Conservation (phyloP, 1,140 invertebrate species). For the Heterodera carotae region DNA sequence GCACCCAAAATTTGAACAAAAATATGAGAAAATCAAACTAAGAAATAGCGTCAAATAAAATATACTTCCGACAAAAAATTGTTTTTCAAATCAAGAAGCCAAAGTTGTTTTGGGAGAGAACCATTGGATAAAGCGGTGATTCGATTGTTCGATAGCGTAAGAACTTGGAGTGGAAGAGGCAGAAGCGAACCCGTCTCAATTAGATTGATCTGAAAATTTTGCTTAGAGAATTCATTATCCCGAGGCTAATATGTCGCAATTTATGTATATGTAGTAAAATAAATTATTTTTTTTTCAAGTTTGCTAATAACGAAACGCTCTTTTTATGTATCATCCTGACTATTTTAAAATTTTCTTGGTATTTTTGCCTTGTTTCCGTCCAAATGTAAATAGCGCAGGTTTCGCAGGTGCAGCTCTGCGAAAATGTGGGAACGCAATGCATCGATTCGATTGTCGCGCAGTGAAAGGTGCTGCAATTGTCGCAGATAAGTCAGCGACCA, state of each 20-base stretch:
- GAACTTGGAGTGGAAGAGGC: conserved; percentile 46
- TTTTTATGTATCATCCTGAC: no score
- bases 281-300: no score
- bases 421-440: conserved; percentile 31
- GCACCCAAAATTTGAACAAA: conserved; percentile 40
- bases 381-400: conserved; percentile 47
- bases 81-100: conserved; percentile 46
- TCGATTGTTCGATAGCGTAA: conserved; percentile 49
- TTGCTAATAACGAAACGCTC: no score
- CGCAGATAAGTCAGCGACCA: conserved; percentile 50
- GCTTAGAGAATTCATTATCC: no score
- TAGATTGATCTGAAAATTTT: conserved; percentile 42
- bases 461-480: conserved; percentile 42
- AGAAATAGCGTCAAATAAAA: not conserved
- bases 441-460: conserved; percentile 45
- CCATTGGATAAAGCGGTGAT: conserved; percentile 37
- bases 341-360: not conserved
- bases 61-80: conserved; percentile 46
- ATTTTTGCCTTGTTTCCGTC: conserved; percentile 39
- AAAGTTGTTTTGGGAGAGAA: conserved; percentile 42
- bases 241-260: conserved; percentile 14
- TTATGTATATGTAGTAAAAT: not conserved
- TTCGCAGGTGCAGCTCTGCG: conserved; percentile 38
- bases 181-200: conserved; percentile 23
- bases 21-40: not conserved